phyloP scores from a whole-genome alignment of 2,888 invertebrate genomes.

The Scaptomyza parva region DNA sequence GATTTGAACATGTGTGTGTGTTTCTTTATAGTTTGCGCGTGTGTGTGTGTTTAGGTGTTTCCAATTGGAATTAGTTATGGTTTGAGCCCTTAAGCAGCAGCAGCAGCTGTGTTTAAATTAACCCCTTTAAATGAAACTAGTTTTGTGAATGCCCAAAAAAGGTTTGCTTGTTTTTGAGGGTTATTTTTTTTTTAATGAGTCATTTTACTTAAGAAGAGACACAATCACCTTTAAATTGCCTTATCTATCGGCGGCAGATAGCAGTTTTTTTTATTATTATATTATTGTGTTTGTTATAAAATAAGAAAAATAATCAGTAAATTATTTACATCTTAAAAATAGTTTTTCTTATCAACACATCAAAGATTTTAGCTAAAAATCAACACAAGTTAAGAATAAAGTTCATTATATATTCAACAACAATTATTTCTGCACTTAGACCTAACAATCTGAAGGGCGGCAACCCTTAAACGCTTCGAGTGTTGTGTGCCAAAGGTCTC shows the following conservation, averaged over 20 bases:
- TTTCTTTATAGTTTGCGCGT: too few species aligned
- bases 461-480: too few species aligned
- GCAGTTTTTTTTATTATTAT: not conserved
- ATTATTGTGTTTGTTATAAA: not conserved
- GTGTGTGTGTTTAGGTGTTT: not conserved
- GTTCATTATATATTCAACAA: too few species aligned
- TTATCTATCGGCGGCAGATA: slow-evolving; percentile 12
- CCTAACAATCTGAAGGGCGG: not conserved
- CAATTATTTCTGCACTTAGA: too few species aligned
- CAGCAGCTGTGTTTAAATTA: slow-evolving; percentile 43
- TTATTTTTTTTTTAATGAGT: slow-evolving; percentile 30
- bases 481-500: not conserved
- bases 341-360: too few species aligned
- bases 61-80: slow-evolving; percentile 25
- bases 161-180: not conserved
- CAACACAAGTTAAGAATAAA: too few species aligned
- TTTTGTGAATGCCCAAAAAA: slow-evolving; percentile 19
- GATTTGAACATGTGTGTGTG: slow-evolving; percentile 18
- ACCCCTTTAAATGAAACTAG: slow-evolving; percentile 26
- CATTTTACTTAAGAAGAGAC: not conserved
- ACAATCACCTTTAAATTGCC: slow-evolving; percentile 24
- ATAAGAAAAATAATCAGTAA: not conserved
- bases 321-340: too few species aligned
- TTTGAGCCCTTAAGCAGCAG: slow-evolving; percentile 38
- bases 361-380: too few species aligned